Percentiles rank a stretch among this genome's conserved stretches.
Conservation (phyloP, 30 jellyfish, hydroid and myxozoan genomes). For the Rhopilema esculentum region DNA sequence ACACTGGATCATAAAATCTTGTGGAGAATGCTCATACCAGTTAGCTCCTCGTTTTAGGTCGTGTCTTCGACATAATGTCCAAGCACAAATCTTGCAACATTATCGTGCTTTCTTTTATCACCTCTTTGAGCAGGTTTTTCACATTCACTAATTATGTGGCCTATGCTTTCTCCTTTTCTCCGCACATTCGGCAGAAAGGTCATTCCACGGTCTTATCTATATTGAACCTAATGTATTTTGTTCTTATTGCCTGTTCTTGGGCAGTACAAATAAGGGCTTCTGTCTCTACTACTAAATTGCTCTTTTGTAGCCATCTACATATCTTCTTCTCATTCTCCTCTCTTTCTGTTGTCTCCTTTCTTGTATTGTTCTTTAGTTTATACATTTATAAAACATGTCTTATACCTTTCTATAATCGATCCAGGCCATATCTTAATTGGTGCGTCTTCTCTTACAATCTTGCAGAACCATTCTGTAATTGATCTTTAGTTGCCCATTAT, state of each 20-base stretch:
- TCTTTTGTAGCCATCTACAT: too few species aligned
- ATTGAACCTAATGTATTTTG: constrained; percentile 17
- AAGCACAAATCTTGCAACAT: constrained; percentile 5
- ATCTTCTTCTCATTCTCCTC: too few species aligned
- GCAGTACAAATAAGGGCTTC: too few species aligned
- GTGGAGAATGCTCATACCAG: constrained; percentile 10
- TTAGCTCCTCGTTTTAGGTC: constrained; percentile 2
- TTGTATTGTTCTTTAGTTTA: too few species aligned
- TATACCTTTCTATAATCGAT: too few species aligned
- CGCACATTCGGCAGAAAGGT: constrained; percentile 22
- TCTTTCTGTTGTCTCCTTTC: too few species aligned
- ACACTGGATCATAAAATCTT: constrained; percentile 12
- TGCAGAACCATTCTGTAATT: neutral
- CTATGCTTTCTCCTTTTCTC: constrained; percentile 18
- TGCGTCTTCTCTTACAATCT: too few species aligned
- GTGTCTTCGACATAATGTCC: neutral
- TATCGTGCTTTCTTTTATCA: constrained; percentile 2
- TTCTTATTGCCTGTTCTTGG: constrained; percentile 2
- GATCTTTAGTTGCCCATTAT: too few species aligned
- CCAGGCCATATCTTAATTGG: too few species aligned
- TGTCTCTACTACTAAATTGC: too few species aligned
- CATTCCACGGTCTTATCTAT: constrained; percentile 24
- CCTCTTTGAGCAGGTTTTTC: constrained; percentile 15
- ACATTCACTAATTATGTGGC: constrained; percentile 20
- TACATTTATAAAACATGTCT: too few species aligned